Base-by-base conservation (phyloP, 2,797 vertebrate species). In the Malacoraja senta region DNA sequence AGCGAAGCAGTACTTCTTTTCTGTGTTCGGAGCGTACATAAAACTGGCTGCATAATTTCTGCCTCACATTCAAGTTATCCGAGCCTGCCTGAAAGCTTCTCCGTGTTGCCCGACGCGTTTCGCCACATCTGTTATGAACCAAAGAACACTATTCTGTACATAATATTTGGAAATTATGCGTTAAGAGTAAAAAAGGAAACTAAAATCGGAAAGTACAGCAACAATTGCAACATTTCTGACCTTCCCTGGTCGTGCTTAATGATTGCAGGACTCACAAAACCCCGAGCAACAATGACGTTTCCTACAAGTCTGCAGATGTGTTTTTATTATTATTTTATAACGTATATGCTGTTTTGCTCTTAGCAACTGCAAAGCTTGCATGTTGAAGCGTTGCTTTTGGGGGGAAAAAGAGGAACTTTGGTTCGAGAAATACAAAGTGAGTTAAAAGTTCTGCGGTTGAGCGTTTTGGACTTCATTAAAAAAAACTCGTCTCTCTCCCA, bases 401-500 rank as follows among this genome's bases (percentile, higher is more conserved):
- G 68, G 68, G 71, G 21, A 53, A 76, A 32, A 19, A 32, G 26
- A 35, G 17, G n/a, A 35, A 35, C 32, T 63, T n/a, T 35, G 84
- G n/a, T 68, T 92, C 72, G 26, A 58, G 84, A 92, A 92, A 53
- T 15, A 71, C 24, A 58, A 29, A 17, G 68, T n/a, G 68, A 92
- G 68, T 53, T 76, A 92, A 53, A 76, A 76, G 90, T 91, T 92
- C 72, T 74, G 84, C 35, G 63, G 61, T 15, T 86, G 83, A 65
- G 58, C 83, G 38, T 53, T 74, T 76, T 76, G 13, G 76, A 92
- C 90, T 92, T 92, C 90, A 74, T 74, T 74, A 53, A 53, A 53
- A 53, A 92, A 92, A 92, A 74, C 35, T 26, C 35, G 35, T 92
- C 76, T 93, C 72, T 72, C 61, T 88, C 88, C 84, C 93, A 86